A percentile compares a stretch with the other conserved stretches of the same genome.
Evolutionary conservation across 2,888 invertebrate genomes (phyloP).

Genomic region (Oligia strigilis): DNA sequence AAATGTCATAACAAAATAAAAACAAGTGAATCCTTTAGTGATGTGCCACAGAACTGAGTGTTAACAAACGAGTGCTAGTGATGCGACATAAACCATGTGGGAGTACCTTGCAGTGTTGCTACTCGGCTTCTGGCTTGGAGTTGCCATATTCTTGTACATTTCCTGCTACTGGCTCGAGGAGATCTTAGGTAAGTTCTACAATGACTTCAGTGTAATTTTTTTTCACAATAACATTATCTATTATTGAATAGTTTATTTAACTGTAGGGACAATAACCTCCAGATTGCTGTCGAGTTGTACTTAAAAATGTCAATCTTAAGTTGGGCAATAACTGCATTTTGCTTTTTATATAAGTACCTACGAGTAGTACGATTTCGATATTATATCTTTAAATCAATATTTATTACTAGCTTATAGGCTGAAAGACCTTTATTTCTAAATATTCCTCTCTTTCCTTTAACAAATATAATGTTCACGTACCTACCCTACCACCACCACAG

Average conservation of each 20-base stretch:
- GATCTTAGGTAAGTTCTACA: constrained; percentile 90
- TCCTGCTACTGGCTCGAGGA: constrained; percentile 91
- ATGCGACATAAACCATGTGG: constrained; percentile 81
- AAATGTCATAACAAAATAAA: constrained; percentile 39
- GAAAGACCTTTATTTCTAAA: not conserved
- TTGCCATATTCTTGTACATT: constrained; percentile 88
- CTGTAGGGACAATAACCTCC: not conserved
- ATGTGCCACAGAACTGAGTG: constrained; percentile 47
- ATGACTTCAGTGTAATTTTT: not conserved
- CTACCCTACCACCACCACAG: not conserved
- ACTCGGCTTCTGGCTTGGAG: constrained; percentile 88
- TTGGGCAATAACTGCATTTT: not conserved
- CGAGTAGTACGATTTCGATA: not conserved
- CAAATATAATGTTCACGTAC: too few relatives aligned
- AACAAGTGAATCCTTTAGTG: constrained; percentile 49
- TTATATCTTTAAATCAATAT: not conserved
- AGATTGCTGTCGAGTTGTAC: not conserved
- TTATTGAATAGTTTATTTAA: not conserved
- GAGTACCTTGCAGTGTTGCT: constrained; percentile 85
- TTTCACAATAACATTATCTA: not conserved
- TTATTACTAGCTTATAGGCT: not conserved
- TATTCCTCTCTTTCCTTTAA: not conserved
- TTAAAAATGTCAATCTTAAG: not conserved
- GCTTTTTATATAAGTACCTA: not conserved
- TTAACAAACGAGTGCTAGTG: constrained; percentile 61